Percentiles rank a stretch among this genome's conserved stretches.
These are phyloP conservation scores for Mya arenaria DNA, from an alignment of 1,140 invertebrate genomes.

Conservation along the genomic window DNA sequence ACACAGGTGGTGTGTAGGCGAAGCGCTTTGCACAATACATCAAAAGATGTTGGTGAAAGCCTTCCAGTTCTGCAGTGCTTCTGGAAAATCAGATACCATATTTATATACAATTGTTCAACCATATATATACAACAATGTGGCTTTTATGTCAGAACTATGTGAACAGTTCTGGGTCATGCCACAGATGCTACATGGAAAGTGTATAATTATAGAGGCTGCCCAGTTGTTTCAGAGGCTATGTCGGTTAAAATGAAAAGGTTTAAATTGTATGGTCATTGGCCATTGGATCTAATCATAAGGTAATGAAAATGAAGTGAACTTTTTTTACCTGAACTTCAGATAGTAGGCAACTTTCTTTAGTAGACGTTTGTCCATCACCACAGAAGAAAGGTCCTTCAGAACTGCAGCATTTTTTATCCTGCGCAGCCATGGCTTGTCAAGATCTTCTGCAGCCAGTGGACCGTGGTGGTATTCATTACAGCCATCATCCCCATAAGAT, in stretches of 20 bases:
- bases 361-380: conserved; percentile 13
- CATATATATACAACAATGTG: no score
- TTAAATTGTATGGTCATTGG: neutral
- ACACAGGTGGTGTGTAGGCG: conserved; percentile 28
- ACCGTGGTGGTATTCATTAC: conserved; percentile 3
- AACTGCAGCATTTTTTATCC: neutral
- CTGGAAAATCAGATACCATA: conserved; percentile 4
- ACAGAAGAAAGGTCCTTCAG: neutral
- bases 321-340: neutral
- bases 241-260: neutral
- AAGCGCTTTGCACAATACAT: conserved; percentile 16
- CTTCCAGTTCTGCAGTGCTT: conserved; percentile 33
- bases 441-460: neutral
- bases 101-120: no score
- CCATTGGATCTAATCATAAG: neutral
- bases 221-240: no score
- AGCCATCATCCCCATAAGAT: neutral
- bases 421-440: conserved; percentile 10
- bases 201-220: no score
- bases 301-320: neutral
- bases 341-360: neutral
- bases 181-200: no score
- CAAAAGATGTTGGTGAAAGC: conserved; percentile 14
- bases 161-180: no score
- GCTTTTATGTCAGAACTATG: no score